Base-by-base conservation (phyloP, 1,140 invertebrate genomes). In the Lethocerus indicus region DNA sequence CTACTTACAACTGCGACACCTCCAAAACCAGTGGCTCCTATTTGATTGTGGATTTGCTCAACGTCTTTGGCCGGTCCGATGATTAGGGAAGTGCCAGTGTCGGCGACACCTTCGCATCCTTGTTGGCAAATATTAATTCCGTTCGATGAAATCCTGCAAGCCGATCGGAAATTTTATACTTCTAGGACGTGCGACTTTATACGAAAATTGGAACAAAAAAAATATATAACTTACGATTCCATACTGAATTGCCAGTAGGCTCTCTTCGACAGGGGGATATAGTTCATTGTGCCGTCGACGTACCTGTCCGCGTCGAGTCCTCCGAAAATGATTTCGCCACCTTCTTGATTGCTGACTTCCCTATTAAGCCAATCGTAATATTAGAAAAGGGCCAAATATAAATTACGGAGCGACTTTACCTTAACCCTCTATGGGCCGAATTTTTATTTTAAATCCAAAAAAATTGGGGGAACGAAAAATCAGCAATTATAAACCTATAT, bases 21-120 rank as follows among this genome's bases (percentile, higher is more conserved):
- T 24, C n/a, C 23, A 27, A 35, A 13, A 13, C 16, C 16, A 12
- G 55, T 55, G 29, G 49, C 60, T 20, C 54, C 51, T 9, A 62
- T 55, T 29, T 37, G 41, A 1, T 24, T 21, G 36, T 57, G 61
- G 29, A 40, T 44, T 45, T 6, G 40, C 4, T 36, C 50, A 49
- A 76, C 63, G 58, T 75, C 73, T 25, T 59, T 63, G 3, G 65
- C 59, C 1, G 82, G 83, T 9, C 78, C 83, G 54, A 77, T 78
- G 51, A 85, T 70, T 3, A 86, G 64, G 20, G 76, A 79, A 43
- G 83, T 87, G 13, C 82, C 82, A 32, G 83, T 85, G 61, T 85
- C 82, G 53, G 79, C 81, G 57, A 86, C 82, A 21, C 77, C 79
- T 58, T 72, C 60, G 56, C 75, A 79, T 3, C 66, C 64, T 49